Conservation (phyloP, 2,797 vertebrate genomes). For the Scarus forsteni region DNA sequence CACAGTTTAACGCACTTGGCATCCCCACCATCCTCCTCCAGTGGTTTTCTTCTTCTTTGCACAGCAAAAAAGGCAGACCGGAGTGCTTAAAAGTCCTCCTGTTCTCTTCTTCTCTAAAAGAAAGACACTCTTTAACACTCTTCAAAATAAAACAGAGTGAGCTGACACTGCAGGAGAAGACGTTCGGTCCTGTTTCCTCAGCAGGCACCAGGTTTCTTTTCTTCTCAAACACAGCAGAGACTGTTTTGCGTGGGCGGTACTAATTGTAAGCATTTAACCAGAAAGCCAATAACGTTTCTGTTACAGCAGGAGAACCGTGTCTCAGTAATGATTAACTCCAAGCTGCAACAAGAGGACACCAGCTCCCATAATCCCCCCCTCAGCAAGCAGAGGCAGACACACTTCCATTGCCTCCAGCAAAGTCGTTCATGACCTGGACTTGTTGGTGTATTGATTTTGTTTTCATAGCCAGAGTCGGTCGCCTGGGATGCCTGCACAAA, state of each 20-base stretch:
- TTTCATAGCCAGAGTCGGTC: slow-evolving; percentile 14
- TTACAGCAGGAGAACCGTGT: slow-evolving; percentile 38
- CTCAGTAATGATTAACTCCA: slow-evolving; percentile 54
- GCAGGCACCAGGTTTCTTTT: slow-evolving; percentile 20
- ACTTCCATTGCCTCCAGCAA: slow-evolving; percentile 57
- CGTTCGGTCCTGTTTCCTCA: slow-evolving; percentile 8
- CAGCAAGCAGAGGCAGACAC: slow-evolving; percentile 62
- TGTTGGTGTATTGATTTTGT: slow-evolving; percentile 58
- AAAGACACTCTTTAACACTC: slow-evolving; percentile 2
- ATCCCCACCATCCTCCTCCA: slow-evolving; percentile 75
- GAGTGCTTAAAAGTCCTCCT: slow-evolving; percentile 13
- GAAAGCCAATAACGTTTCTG: slow-evolving; percentile 36
- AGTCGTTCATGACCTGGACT: slow-evolving; percentile 53
- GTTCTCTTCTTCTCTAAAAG: neutral
- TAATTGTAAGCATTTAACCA: slow-evolving; percentile 34
- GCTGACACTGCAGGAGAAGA: slow-evolving; percentile 1
- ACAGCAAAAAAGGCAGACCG: neutral
- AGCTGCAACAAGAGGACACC: slow-evolving; percentile 43
- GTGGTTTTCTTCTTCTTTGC: slow-evolving; percentile 10
- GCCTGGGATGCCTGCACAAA: slow-evolving; percentile 17
- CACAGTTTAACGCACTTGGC: slow-evolving; percentile 71
- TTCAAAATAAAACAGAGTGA: neutral
- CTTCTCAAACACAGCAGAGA: neutral
- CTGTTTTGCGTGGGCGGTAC: slow-evolving; percentile 35
- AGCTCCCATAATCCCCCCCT: slow-evolving; percentile 59